Conservation (phyloP, 30 jellyfish, hydroid and myxozoan species). For the Nemopilema nomurai region DNA sequence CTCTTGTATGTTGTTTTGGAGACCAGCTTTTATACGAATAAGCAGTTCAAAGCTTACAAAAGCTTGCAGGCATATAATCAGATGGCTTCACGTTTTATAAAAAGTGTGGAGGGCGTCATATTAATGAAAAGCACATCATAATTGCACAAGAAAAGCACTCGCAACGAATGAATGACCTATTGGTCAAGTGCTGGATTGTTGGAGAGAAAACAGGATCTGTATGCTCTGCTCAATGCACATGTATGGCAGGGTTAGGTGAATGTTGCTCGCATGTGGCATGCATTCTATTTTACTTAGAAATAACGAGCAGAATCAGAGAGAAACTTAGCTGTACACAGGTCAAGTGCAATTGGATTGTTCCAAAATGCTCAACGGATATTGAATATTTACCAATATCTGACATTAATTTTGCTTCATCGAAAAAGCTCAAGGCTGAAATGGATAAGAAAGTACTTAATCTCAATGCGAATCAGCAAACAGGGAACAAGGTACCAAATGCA, state of each 20-base stretch:
- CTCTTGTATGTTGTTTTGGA: slow-evolving; percentile 43
- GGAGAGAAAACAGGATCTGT: slow-evolving; percentile 27
- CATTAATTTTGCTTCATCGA: slow-evolving; percentile 19
- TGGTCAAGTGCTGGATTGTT: slow-evolving; percentile 27
- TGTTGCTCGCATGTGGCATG: too few species aligned
- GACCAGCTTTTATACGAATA: slow-evolving; percentile 45
- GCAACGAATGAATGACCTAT: slow-evolving; percentile 59
- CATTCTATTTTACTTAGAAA: slow-evolving; percentile 44
- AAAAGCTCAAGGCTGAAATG: not conserved
- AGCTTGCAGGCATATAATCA: too few species aligned
- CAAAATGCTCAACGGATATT: slow-evolving; percentile 14
- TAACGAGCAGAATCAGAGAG: slow-evolving; percentile 28
- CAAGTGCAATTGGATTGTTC: slow-evolving; percentile 38
- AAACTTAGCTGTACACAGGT: slow-evolving; percentile 45
- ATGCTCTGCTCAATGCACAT: slow-evolving; percentile 45
- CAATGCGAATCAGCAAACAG: not conserved
- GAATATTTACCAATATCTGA: not conserved
- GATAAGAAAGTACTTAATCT: not conserved
- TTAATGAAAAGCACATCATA: slow-evolving; percentile 4
- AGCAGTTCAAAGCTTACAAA: slow-evolving; percentile 27
- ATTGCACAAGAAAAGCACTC: slow-evolving; percentile 44
- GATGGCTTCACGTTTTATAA: too few species aligned
- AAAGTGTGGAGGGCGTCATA: too few species aligned
- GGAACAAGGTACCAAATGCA: slow-evolving; percentile 7
- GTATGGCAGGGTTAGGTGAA: too few species aligned